Evolutionary conservation across 2,113 vertebrate species (phyloP).

Genomic region (Grammomys surdaster): DNA sequence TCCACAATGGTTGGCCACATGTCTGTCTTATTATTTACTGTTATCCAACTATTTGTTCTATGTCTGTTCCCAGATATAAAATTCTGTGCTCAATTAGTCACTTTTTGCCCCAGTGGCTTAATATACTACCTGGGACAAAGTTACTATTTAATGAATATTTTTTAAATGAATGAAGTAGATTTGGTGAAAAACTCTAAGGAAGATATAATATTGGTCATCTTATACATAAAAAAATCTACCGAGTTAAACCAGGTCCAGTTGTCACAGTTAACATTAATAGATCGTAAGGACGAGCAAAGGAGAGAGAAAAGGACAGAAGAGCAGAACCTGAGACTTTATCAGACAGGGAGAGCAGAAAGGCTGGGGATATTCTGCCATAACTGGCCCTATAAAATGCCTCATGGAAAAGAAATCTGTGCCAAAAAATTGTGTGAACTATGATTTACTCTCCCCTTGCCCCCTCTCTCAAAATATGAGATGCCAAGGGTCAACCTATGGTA

Average conservation of each 20-base stretch:
- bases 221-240: constrained; percentile 1
- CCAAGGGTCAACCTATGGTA: neutral
- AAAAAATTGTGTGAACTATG: neutral
- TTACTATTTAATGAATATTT: neutral
- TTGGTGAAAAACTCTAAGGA: neutral
- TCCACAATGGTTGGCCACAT: neutral
- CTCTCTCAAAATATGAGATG: neutral
- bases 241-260: neutral
- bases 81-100: neutral
- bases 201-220: neutral
- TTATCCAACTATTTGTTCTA: neutral
- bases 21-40: neutral
- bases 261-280: neutral
- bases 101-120: neutral
- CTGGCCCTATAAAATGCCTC: neutral
- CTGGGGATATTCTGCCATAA: neutral
- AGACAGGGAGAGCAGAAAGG: neutral
- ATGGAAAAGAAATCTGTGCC: neutral
- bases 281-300: neutral
- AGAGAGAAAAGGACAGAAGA: neutral
- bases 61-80: neutral
- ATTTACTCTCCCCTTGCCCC: neutral
- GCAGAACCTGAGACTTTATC: neutral
- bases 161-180: neutral
- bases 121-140: neutral